Evolutionary conservation across 2,797 vertebrate genomes (phyloP), one percentile per base, ranked within the genome.

Genomic region (Champsocephalus gunnari): DNA sequence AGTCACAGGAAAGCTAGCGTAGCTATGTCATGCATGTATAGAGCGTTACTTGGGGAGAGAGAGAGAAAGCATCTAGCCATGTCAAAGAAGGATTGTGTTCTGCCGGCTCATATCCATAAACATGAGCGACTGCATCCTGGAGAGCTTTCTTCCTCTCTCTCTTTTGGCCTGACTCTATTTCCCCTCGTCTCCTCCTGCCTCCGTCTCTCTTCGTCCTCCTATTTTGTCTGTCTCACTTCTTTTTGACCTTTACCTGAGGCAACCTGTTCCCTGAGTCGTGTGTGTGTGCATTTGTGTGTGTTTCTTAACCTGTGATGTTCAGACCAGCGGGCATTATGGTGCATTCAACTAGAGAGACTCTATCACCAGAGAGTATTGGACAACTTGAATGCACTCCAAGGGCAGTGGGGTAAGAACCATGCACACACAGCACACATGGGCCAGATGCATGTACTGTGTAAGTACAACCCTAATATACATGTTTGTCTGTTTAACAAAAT

Each of bases 301-400:
- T 80, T 86, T 85, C 93, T 94, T 93, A 92, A 94, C 87, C 6
- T 41, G 32, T 70, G 53, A 32, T 66, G n/a, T 80, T 82, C 88
- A 99, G 98, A 97, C 92, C 96, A 97, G 88, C 93, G 93, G 81
- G 98, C 97, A 0, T 92, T 99, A 83, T 95, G 96, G 77, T 99
- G 98, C 82, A 95, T 99, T 89, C 96, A 98, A 51, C 94, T 99
- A 79, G 97, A 99, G 91, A 93, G 94, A 56, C 82, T 98, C 9
- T 99, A 99, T 85, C 98, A 99, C 55, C 96, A 98, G 84, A 96
- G 97, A 69, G 85, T 99, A 51, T 87, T 99, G 76, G 94, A 96
- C 81, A 99, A 99, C 92, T 95, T 99, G 75, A 94, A 95, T 81
- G 90, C 93, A 74, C 95, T 99, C 88, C 96, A 99, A 82, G 93